Conservation (phyloP, 2,113 vertebrate species). For the Equus przewalskii region DNA sequence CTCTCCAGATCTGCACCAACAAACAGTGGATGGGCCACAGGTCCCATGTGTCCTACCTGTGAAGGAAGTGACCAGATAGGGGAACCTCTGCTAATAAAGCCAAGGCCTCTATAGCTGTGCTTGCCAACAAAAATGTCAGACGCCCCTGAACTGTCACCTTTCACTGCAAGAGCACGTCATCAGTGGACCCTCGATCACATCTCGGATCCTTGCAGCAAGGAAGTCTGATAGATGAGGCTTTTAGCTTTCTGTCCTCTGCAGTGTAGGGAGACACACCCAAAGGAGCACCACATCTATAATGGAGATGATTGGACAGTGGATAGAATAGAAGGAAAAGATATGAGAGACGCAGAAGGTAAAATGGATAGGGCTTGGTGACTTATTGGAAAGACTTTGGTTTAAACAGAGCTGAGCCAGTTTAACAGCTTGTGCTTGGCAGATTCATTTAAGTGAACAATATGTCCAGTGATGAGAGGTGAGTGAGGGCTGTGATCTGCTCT, state of each 20-base stretch:
- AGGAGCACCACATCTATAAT: no score
- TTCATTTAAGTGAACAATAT: background rate
- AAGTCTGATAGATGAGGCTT: background rate
- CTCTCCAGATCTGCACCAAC: background rate
- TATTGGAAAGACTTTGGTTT: background rate
- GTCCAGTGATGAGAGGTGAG: background rate
- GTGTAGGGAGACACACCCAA: no score
- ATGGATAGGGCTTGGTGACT: background rate
- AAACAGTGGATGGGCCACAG: background rate
- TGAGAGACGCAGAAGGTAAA: no score
- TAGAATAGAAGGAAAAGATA: background rate
- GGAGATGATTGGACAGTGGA: background rate
- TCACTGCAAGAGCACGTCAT: background rate
- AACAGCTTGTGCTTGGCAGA: background rate
- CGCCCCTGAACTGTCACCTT: no score
- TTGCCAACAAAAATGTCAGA: background rate
- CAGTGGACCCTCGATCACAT: background rate
- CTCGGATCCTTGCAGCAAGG: background rate
- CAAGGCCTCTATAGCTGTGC: fast-evolving
- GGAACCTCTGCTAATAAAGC: background rate
- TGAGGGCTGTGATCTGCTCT: background rate
- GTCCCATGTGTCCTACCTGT: background rate
- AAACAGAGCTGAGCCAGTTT: background rate
- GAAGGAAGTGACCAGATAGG: background rate
- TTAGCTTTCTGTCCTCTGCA: background rate